phyloP scores from a whole-genome alignment of 2,888 invertebrate species.

The Xanthorhoe designata region DNA sequence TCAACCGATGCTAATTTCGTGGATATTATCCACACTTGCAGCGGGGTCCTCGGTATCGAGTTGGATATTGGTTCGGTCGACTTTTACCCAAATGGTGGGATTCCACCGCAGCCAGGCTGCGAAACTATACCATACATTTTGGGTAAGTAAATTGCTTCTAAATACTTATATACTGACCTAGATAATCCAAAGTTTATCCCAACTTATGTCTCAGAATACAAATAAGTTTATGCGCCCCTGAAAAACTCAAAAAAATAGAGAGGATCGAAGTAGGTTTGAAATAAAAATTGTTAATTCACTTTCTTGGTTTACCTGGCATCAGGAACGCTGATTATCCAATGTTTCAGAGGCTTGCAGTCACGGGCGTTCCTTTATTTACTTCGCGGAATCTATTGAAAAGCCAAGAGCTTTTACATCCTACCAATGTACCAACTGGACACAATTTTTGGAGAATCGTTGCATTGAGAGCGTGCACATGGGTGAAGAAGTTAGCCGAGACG shows the following conservation, averaged over 20 bases:
- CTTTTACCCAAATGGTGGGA: slow-evolving; percentile 90
- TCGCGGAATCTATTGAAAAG: slow-evolving; percentile 86
- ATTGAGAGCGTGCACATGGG: slow-evolving; percentile 79
- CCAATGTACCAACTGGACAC: slow-evolving; percentile 79
- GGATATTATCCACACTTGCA: slow-evolving; percentile 88
- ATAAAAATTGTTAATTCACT: no score
- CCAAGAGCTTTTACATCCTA: slow-evolving; percentile 80
- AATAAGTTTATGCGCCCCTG: no score
- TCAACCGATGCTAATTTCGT: slow-evolving; percentile 87
- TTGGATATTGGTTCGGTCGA: slow-evolving; percentile 88
- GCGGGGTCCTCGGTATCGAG: slow-evolving; percentile 87
- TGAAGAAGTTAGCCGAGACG: slow-evolving; percentile 65
- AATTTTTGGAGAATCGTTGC: slow-evolving; percentile 56
- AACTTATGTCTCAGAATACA: no score
- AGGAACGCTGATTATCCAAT: not conserved
- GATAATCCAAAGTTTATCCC: no score
- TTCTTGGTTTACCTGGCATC: no score
- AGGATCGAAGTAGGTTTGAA: no score
- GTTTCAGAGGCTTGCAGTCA: slow-evolving; percentile 88
- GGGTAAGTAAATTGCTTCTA: slow-evolving; percentile 45
- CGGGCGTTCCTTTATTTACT: slow-evolving; percentile 86
- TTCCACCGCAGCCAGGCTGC: slow-evolving; percentile 87
- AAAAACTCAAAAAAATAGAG: no score
- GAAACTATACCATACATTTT: slow-evolving; percentile 69
- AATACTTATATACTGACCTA: no score